Conservation (phyloP, 2,113 vertebrate species). For the Daboia siamensis region DNA sequence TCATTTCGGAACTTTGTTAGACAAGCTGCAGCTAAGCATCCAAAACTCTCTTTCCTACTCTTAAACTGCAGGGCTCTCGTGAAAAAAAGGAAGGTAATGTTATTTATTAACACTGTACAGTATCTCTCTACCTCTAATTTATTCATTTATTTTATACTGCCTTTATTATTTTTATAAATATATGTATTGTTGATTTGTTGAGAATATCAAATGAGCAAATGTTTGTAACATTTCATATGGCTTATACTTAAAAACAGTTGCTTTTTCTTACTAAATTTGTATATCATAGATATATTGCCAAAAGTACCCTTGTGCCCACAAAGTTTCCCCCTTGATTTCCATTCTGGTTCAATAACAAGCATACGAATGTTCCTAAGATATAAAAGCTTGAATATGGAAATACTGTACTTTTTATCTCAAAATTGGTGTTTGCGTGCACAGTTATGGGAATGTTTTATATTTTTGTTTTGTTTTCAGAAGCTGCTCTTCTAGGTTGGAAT, state of each 20-base stretch:
- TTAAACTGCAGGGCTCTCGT: constrained; percentile 41
- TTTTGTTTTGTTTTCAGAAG: not conserved
- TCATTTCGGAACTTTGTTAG: constrained; percentile 42
- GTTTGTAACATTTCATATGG: not conserved
- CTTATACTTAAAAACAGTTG: not conserved
- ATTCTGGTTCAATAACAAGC: not conserved
- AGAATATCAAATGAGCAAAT: not conserved
- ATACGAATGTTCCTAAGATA: not conserved
- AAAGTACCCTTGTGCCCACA: not conserved
- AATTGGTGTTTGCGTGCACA: not conserved
- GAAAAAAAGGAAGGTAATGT: constrained; percentile 64
- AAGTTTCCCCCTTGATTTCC: not conserved
- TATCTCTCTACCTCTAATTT: not conserved
- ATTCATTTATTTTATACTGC: not conserved
- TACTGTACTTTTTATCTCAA: not conserved
- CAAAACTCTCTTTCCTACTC: constrained; percentile 42
- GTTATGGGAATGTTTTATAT: not conserved
- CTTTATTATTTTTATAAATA: not conserved
- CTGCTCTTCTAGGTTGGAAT: not conserved
- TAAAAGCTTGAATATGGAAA: not conserved
- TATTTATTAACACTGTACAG: constrained; percentile 17
- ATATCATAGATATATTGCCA: not conserved
- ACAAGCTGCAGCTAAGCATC: not conserved
- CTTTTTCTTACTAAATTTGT: not conserved
- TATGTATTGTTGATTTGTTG: not conserved